Conservation (phyloP, 2,113 vertebrate genomes). For the Patagioenas fasciata region DNA sequence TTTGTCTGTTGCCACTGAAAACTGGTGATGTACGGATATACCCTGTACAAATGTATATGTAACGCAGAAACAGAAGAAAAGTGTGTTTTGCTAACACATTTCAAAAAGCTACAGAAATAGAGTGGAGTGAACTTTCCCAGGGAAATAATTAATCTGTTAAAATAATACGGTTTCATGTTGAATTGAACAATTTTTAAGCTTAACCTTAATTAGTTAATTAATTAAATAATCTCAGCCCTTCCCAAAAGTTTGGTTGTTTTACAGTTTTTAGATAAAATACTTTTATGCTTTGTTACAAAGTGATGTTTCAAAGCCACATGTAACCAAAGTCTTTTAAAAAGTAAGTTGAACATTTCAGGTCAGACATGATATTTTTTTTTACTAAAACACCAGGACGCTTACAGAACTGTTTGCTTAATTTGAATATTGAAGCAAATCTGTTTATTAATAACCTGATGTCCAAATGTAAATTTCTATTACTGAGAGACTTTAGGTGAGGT, state of each 20-base stretch:
- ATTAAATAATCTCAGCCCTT: background rate
- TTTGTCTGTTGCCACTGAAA: background rate
- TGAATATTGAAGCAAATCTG: background rate
- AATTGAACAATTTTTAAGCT: background rate
- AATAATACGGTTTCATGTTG: background rate
- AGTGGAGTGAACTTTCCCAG: background rate
- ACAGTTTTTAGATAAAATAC: background rate
- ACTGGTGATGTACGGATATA: background rate
- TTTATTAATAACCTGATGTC: background rate
- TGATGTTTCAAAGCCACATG: background rate
- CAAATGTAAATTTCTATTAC: background rate
- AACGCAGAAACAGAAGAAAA: background rate
- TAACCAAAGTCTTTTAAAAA: background rate
- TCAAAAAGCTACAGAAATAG: background rate
- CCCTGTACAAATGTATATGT: background rate
- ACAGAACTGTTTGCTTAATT: background rate
- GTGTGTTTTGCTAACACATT: background rate
- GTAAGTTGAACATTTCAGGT: background rate
- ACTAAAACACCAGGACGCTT: background rate
- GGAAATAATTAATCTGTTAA: background rate
- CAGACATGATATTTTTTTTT: background rate
- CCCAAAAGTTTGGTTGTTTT: background rate
- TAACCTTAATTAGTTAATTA: background rate
- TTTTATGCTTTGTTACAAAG: background rate
- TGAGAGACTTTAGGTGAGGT: background rate